Evolutionary conservation across 2,888 invertebrate genomes (phyloP).

Genomic region (Encarsia formosa): DNA sequence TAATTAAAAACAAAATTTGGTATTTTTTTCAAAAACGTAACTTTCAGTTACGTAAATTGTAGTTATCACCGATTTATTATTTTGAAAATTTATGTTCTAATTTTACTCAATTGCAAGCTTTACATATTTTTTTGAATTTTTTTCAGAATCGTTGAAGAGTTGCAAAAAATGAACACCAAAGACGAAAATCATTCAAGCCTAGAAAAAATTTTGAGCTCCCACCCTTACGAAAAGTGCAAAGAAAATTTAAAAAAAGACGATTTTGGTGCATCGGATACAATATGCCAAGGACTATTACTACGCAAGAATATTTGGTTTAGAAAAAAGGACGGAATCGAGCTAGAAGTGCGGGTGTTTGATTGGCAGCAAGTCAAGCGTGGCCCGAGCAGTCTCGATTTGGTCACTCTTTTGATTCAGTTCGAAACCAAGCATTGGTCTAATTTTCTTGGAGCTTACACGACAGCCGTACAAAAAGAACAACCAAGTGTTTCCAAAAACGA

Average conservation of each 20-base stretch:
- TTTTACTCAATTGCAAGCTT: no score
- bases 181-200: no score
- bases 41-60: no score
- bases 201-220: neutral
- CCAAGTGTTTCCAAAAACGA: no score
- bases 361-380: slow-evolving; percentile 41
- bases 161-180: no score
- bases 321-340: slow-evolving; percentile 20
- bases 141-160: no score
- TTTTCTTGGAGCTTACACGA: neutral
- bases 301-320: slow-evolving; percentile 37
- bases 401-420: slow-evolving; percentile 28
- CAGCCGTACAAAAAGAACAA: neutral
- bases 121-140: no score
- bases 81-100: no score
- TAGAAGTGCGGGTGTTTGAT: slow-evolving; percentile 38
- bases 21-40: no score
- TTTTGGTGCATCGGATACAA: slow-evolving; percentile 27
- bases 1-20: no score
- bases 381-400: slow-evolving; percentile 39
- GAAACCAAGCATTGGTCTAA: neutral
- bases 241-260: neutral
- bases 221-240: neutral
- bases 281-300: slow-evolving; percentile 39
- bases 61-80: no score